These are phyloP conservation scores for Donacobius atricapilla DNA, from an alignment of 2,113 vertebrate genomes.

Conservation along the genomic window DNA sequence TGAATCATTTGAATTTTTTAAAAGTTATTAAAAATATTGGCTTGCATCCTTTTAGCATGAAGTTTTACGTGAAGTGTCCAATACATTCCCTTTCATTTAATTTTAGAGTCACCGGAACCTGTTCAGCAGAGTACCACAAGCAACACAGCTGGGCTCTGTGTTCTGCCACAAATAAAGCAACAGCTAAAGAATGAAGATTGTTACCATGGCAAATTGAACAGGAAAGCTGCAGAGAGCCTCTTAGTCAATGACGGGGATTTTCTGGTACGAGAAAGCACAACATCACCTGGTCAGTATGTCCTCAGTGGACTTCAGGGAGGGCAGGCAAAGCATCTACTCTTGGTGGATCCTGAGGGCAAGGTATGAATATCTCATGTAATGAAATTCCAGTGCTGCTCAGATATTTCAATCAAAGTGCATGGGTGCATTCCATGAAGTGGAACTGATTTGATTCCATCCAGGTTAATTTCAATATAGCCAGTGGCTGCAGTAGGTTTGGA, in stretches of 20 bases:
- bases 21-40: neutral
- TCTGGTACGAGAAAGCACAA: constrained; percentile 88
- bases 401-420: neutral
- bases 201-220: constrained; percentile 88
- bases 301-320: constrained; percentile 88
- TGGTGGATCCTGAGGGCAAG: constrained; percentile 93
- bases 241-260: constrained; percentile 87
- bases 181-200: constrained; percentile 82
- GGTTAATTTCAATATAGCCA: neutral
- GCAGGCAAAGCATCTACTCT: constrained; percentile 85
- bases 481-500: neutral
- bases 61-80: neutral
- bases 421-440: neutral
- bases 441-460: neutral
- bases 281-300: constrained; percentile 87
- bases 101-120: constrained; percentile 67
- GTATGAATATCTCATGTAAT: constrained; percentile 53
- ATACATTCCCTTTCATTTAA: constrained; percentile 25
- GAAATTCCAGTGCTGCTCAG: neutral
- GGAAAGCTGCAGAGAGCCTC: constrained; percentile 85
- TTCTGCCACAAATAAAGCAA: constrained; percentile 67
- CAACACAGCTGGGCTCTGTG: constrained; percentile 30
- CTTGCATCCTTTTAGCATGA: neutral
- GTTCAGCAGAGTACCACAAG: constrained; percentile 60
- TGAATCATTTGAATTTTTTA: neutral